Evolutionary conservation across 2,888 invertebrate species (phyloP).

Genomic region (Synanthedon tipuliformis): DNA sequence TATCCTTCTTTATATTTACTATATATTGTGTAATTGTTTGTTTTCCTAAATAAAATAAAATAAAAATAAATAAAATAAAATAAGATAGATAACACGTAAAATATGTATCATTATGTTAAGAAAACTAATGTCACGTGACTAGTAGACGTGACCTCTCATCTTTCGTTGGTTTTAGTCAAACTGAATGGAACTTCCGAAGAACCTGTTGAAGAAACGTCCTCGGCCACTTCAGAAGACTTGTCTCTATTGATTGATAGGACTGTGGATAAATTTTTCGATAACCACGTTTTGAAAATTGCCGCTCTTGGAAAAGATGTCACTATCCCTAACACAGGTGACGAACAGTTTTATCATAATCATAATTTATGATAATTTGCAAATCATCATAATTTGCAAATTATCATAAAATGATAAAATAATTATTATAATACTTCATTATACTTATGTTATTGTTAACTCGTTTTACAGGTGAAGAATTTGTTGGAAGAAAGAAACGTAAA

Average conservation of each 20-base stretch:
- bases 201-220: constrained; percentile 1
- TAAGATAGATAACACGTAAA: too few species aligned
- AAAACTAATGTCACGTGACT: too few species aligned
- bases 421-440: too few species aligned
- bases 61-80: too few species aligned
- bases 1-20: too few species aligned
- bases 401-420: too few species aligned
- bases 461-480: constrained; percentile 47
- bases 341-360: constrained; percentile 17
- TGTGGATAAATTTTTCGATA: constrained; percentile 69
- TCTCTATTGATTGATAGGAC: constrained; percentile 60
- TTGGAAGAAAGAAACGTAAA: constrained; percentile 48
- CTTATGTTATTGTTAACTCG: not conserved
- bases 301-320: constrained; percentile 43
- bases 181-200: constrained; percentile 23
- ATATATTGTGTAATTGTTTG: too few species aligned
- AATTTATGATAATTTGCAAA: too few species aligned
- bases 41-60: too few species aligned
- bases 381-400: too few species aligned
- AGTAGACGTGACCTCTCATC: too few species aligned
- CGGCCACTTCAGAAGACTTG: constrained; percentile 31
- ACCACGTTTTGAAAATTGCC: constrained; percentile 57
- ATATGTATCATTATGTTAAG: too few species aligned
- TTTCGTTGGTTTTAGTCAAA: constrained; percentile 27
- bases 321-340: constrained; percentile 42